phyloP scores from a whole-genome alignment of 2,888 invertebrate species.

The Ischnus inquisitorius region DNA sequence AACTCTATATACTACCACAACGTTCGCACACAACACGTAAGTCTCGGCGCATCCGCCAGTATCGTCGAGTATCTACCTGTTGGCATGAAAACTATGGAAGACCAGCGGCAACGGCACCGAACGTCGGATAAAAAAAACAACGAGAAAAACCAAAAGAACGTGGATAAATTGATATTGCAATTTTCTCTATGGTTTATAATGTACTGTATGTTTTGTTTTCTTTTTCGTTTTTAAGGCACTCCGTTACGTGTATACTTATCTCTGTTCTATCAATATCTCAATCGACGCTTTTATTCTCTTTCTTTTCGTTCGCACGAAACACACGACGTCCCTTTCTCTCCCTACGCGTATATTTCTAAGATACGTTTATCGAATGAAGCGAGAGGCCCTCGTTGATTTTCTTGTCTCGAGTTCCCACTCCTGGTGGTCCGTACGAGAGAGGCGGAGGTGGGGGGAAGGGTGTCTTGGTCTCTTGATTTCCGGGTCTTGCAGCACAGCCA shows the following conservation, averaged over 20 bases:
- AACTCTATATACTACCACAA: slow-evolving; percentile 24
- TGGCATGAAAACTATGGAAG: slow-evolving; percentile 53
- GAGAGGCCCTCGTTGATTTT: slow-evolving; percentile 33
- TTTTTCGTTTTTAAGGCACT: slow-evolving; percentile 47
- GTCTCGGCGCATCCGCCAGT: slow-evolving; percentile 47
- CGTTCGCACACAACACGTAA: slow-evolving; percentile 39
- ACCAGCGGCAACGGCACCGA: slow-evolving; percentile 24
- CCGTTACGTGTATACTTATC: slow-evolving; percentile 34
- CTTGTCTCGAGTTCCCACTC: slow-evolving; percentile 40
- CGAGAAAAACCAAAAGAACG: slow-evolving; percentile 4
- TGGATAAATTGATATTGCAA: not conserved
- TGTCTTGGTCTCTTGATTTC: slow-evolving; percentile 61
- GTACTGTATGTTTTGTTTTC: no score
- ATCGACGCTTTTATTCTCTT: not conserved
- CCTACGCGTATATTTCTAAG: slow-evolving; percentile 44
- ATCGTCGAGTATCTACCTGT: slow-evolving; percentile 60
- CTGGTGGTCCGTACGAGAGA: slow-evolving; percentile 19
- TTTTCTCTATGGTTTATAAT: not conserved
- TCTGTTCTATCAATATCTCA: slow-evolving; percentile 23
- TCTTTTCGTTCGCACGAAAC: slow-evolving; percentile 43
- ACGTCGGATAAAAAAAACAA: slow-evolving; percentile 12
- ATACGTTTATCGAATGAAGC: slow-evolving; percentile 51
- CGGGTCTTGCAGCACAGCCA: slow-evolving; percentile 69
- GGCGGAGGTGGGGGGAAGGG: not conserved
- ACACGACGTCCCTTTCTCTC: slow-evolving; percentile 54